Base-by-base conservation (phyloP, 2,888 invertebrate species). In the Hofmannophila pseudospretella region DNA sequence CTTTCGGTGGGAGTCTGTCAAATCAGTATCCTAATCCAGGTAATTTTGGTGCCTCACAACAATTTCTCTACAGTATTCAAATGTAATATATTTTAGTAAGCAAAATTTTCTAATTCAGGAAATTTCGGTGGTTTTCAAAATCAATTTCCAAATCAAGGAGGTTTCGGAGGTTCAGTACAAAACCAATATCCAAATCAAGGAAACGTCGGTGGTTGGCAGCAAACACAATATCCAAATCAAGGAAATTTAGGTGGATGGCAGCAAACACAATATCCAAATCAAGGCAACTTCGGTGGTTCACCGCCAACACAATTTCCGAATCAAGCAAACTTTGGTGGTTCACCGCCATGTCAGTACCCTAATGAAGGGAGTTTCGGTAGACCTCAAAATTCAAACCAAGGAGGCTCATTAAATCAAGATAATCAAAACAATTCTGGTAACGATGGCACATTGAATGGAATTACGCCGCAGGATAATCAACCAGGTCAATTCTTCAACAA, bases 401-500 rank as follows among this genome's bases (percentile, higher is more conserved):
- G 44, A 10, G 29, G 16, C 2, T 22, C 22, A 19, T 2, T 3
- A 28, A 11, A 37, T 16, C 23, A 25, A 12, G 40, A 36, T 27
- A 41, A 41, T 32, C 39, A 27, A 12, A 16, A 29, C 11, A 14
- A n/a, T 4, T 8, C 28, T 31, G 9, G 10, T 19, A 20, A 44
- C 11, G 43, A 42, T 12, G 54, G 51, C 3, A 49, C 51, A 3
- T 30, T 54, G 32, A 45, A 51, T 11, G 43, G 42, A 4, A 28
- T 44, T n/a, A 32, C 34, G n/a, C 34, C 47, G 29, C 16, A 3
- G 16, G 16, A 16, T 16, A 5, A n/a, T n/a, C n/a, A n/a, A n/a
- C n/a, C n/a, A n/a, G n/a, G n/a, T n/a, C n/a, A n/a, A n/a, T n/a
- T n/a, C n/a, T n/a, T n/a, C n/a, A n/a, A n/a, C n/a, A n/a, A n/a